A percentile compares a stretch with the other conserved stretches of the same genome.
phyloP scores from a whole-genome alignment of 2,888 invertebrate genomes.

The Sclerodermus sp. region DNA sequence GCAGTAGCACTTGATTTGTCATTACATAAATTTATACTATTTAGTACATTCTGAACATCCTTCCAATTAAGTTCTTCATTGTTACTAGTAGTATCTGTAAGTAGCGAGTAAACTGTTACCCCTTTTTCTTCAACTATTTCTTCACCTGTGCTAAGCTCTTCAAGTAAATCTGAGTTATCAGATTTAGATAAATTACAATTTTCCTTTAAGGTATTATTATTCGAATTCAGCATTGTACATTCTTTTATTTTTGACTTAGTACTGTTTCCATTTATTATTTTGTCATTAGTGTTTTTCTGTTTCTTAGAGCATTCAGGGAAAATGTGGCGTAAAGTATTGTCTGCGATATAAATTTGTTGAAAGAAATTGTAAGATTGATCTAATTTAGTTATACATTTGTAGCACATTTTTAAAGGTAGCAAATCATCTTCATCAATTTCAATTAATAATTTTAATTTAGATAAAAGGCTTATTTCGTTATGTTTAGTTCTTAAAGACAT shows the following conservation, averaged over 20 bases:
- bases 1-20: background rate
- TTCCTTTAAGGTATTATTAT: too few species aligned
- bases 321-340: constrained; percentile 23
- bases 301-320: constrained; percentile 13
- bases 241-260: too few species aligned
- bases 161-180: too few species aligned
- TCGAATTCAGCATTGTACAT: too few species aligned
- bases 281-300: background rate
- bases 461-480: constrained; percentile 24
- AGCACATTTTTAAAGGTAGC: constrained; percentile 25
- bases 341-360: constrained; percentile 30
- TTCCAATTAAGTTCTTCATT: constrained; percentile 25
- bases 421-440: constrained; percentile 28
- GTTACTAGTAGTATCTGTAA: constrained; percentile 19
- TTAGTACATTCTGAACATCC: constrained; percentile 22
- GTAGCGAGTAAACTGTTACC: constrained; percentile 19
- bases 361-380: constrained; percentile 29
- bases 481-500: constrained; percentile 21
- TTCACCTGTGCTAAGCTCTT: background rate
- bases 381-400: constrained; percentile 23
- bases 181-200: too few species aligned
- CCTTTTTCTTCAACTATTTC: background rate
- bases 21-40: background rate
- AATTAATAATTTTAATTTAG: constrained; percentile 26
- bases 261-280: background rate